Evolutionary conservation across 2,888 invertebrate species (phyloP).

Genomic region (Miltochrista miniata): DNA sequence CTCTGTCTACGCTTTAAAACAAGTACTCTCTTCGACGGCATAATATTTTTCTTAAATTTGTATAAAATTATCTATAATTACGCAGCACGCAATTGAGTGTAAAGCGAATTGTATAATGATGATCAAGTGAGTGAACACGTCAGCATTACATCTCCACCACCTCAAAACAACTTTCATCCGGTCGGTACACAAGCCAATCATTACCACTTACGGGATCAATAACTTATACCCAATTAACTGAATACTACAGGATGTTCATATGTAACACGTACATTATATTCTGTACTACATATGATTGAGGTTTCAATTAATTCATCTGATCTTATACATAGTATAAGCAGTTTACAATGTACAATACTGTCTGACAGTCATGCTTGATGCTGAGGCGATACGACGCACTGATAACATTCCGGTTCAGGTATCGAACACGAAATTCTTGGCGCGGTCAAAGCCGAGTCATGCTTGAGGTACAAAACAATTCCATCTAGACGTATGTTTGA

Average conservation of each 20-base stretch:
- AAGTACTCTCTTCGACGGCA: constrained; percentile 10
- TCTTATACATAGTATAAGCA: constrained; percentile 67
- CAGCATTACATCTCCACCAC: constrained; percentile 5
- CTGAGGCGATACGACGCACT: constrained; percentile 70
- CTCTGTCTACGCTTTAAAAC: constrained; percentile 21
- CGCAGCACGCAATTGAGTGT: constrained; percentile 32
- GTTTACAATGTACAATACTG: constrained; percentile 66
- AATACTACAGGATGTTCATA: constrained; percentile 60
- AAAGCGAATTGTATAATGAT: constrained; percentile 33
- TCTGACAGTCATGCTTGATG: constrained; percentile 61
- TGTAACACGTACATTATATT: constrained; percentile 40
- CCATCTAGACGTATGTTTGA: constrained; percentile 66
- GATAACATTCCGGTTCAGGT: constrained; percentile 79
- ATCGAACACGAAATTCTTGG: constrained; percentile 77
- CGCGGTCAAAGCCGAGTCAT: constrained; percentile 64
- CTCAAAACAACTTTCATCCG: constrained; percentile 44
- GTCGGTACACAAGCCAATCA: constrained; percentile 51
- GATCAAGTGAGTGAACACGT: constrained; percentile 38
- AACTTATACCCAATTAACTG: constrained; percentile 72
- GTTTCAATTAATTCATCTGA: constrained; percentile 61
- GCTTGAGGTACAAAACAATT: constrained; percentile 61
- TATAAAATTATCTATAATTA: constrained; percentile 33
- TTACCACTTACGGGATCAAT: constrained; percentile 63
- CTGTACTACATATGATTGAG: constrained; percentile 49
- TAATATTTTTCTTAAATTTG: constrained; percentile 31